Conservation (phyloP, 2,797 vertebrate species). For the Rhabdophis nuchalis region DNA sequence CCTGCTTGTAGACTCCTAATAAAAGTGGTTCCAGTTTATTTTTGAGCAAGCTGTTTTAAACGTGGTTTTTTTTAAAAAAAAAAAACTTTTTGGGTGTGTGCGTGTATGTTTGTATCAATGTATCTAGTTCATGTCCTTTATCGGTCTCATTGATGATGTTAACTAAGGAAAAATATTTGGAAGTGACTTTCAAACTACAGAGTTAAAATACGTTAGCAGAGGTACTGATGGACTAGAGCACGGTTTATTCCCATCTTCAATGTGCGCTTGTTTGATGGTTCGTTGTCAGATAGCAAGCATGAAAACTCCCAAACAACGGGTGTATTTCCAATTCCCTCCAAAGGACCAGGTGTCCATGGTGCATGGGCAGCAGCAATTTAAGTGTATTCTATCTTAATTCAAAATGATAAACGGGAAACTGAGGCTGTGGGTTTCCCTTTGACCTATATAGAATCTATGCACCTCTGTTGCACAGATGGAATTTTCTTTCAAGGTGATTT, state of each 20-base stretch:
- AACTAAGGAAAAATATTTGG: not conserved
- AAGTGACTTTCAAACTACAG: not conserved
- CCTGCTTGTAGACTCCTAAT: not conserved
- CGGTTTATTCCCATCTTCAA: not conserved
- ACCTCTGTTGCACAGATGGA: not conserved
- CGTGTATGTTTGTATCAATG: not conserved
- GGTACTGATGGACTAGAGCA: not conserved
- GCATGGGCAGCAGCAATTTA: not conserved
- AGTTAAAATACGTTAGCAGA: not conserved
- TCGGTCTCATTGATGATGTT: not conserved
- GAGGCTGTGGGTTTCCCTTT: not conserved
- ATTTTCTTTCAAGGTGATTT: not conserved
- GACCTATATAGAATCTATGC: not conserved
- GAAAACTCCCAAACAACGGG: not conserved
- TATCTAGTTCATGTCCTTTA: not conserved
- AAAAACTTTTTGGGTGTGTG: not conserved
- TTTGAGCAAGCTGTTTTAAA: not conserved
- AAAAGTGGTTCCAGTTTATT: not conserved
- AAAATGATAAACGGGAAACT: not conserved
- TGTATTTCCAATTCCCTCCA: not conserved
- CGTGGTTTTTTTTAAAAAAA: not conserved
- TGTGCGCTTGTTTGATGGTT: not conserved
- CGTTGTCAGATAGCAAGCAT: not conserved
- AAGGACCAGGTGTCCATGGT: not conserved
- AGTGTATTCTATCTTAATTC: not conserved